These are phyloP conservation scores for Thaumatotibia leucotreta DNA, from an alignment of 1,140 invertebrate species.

Conservation along the genomic window DNA sequence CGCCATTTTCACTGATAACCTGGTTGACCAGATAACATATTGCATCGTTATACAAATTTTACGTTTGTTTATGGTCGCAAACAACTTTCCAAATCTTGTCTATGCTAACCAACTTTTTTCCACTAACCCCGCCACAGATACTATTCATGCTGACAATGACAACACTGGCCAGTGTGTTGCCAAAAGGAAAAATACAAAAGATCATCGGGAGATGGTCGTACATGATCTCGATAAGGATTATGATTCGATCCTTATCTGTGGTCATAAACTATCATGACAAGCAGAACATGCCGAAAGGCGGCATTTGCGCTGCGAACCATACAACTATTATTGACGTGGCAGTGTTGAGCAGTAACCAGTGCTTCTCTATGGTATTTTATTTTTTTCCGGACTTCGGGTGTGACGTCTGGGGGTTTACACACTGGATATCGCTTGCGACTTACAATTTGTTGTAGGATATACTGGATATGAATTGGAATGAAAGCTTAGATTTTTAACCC, in stretches of 20 bases:
- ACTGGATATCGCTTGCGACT: too few relatives aligned
- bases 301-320: slow-evolving; percentile 96
- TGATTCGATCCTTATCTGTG: slow-evolving; percentile 84
- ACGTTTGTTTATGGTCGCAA: too few relatives aligned
- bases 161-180: slow-evolving; percentile 80
- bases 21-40: too few relatives aligned
- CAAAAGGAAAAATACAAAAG: slow-evolving; percentile 78
- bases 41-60: too few relatives aligned
- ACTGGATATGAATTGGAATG: too few relatives aligned
- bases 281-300: slow-evolving; percentile 82
- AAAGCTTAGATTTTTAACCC: too few relatives aligned
- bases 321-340: slow-evolving; percentile 92
- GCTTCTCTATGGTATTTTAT: slow-evolving; percentile 87
- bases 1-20: too few relatives aligned
- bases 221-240: slow-evolving; percentile 84
- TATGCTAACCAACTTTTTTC: slow-evolving; percentile 28
- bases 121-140: too few relatives aligned
- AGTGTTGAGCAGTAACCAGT: slow-evolving; percentile 87
- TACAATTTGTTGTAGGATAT: too few relatives aligned
- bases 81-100: slow-evolving; percentile 5
- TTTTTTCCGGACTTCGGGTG: slow-evolving; percentile 19
- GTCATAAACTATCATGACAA: slow-evolving; percentile 87
- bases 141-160: slow-evolving; percentile 78
- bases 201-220: slow-evolving; percentile 81
- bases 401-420: too few relatives aligned